These are phyloP conservation scores for Siniperca scherzeri DNA, from an alignment of 2,797 vertebrate species.

Conservation along the genomic window DNA sequence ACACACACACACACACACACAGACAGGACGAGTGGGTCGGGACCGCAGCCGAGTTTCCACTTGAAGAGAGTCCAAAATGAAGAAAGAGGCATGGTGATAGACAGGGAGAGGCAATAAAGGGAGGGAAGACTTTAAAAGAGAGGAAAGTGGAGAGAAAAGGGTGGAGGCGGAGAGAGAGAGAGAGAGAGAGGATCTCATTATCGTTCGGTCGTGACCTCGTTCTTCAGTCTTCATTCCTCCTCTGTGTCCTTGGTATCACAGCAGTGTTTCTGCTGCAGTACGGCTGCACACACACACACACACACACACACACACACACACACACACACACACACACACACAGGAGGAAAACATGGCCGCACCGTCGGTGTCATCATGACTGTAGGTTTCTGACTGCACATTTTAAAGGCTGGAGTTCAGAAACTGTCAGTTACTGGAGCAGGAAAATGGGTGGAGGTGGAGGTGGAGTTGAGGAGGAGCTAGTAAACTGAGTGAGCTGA, in stretches of 20 bases:
- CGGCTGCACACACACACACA: background rate
- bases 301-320: background rate
- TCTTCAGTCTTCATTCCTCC: conserved; percentile 53
- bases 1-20: too few species aligned
- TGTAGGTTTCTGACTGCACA: background rate
- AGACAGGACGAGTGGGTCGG: background rate
- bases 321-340: background rate
- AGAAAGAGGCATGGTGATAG: background rate
- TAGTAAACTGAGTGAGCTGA: too few species aligned
- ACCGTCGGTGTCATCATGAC: background rate
- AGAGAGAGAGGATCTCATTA: conserved; percentile 29
- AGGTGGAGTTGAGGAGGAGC: too few species aligned
- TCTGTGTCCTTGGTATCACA: conserved; percentile 54
- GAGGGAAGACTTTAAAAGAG: background rate
- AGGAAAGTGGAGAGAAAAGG: too few species aligned
- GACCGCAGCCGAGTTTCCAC: background rate
- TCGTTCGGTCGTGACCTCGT: conserved; percentile 38
- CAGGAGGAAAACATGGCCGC: background rate
- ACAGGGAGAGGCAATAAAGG: background rate
- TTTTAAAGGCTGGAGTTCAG: too few species aligned
- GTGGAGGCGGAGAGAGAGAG: too few species aligned
- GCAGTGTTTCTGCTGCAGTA: conserved; percentile 38
- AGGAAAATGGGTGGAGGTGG: too few species aligned
- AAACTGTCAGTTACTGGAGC: background rate
- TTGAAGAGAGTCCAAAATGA: background rate